Evolutionary conservation across 2,113 vertebrate genomes (phyloP).

Genomic region (Piaya cayana): DNA sequence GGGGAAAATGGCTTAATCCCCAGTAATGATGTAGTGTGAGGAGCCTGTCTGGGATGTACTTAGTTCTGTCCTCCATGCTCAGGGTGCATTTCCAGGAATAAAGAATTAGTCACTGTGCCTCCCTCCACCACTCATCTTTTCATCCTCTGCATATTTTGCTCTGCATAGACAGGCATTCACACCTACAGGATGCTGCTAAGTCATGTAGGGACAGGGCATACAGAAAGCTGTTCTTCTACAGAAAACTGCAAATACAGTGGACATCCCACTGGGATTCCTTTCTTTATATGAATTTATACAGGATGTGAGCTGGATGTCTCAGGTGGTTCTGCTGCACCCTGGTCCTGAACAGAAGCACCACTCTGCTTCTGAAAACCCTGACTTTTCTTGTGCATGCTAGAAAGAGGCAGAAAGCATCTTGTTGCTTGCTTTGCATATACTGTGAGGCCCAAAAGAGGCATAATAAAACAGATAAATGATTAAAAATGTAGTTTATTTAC

Average conservation of each 20-base stretch:
- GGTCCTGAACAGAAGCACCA: not conserved
- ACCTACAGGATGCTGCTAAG: conserved; percentile 11
- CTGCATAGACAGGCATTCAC: conserved; percentile 8
- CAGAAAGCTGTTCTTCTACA: not conserved
- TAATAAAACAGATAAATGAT: not conserved
- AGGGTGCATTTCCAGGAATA: not conserved
- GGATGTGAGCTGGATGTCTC: not conserved
- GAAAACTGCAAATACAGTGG: not conserved
- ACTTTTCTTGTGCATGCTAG: not conserved
- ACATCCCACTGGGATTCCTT: not conserved
- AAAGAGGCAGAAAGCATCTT: not conserved
- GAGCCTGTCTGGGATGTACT: not conserved
- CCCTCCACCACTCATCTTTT: not conserved
- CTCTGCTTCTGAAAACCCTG: not conserved
- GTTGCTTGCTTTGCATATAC: not conserved
- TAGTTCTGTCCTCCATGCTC: not conserved
- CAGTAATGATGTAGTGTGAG: not conserved
- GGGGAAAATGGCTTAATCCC: not conserved
- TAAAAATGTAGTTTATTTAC: not conserved
- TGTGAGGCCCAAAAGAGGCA: not conserved
- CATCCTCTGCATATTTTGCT: not conserved
- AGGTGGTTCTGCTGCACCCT: not conserved
- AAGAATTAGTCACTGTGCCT: not conserved
- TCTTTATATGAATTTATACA: not conserved
- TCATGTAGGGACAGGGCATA: not conserved